Percentiles rank a stretch among this genome's conserved stretches.
Conservation (phyloP, 2,797 vertebrate species). For the Sebastiscus albofasciatus region DNA sequence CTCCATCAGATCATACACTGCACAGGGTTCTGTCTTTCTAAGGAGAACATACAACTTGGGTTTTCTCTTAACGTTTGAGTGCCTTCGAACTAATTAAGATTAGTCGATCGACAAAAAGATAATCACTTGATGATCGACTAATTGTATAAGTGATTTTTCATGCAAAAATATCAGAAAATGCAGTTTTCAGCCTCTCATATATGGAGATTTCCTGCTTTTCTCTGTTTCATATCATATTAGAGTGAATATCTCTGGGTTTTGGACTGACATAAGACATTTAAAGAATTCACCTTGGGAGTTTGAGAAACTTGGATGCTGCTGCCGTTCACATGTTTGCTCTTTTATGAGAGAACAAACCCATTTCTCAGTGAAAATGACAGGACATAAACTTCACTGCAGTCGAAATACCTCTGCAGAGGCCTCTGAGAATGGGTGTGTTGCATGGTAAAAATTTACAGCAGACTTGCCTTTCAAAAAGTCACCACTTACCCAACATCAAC, state of each 20-base stretch:
- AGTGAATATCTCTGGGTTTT: too few species aligned
- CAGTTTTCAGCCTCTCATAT: too few species aligned
- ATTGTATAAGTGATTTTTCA: too few species aligned
- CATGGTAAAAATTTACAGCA: constrained; percentile 36
- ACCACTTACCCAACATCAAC: constrained; percentile 12
- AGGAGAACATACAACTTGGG: background rate
- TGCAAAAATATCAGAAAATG: too few species aligned
- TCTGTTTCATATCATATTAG: too few species aligned
- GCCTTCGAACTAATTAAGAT: background rate
- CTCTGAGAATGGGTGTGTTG: constrained; percentile 13
- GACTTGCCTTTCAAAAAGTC: constrained; percentile 18
- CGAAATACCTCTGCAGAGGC: background rate
- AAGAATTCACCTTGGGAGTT: too few species aligned
- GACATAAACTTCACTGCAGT: constrained; percentile 7
- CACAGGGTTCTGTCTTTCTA: background rate
- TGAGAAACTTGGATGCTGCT: background rate
- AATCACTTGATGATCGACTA: too few species aligned
- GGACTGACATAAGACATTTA: too few species aligned
- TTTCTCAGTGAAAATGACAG: background rate
- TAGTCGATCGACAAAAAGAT: too few species aligned
- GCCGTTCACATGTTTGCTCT: background rate
- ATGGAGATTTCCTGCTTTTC: too few species aligned
- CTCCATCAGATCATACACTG: background rate
- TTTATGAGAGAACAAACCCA: background rate
- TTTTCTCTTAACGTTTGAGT: background rate